Base-by-base conservation (phyloP, 2,797 vertebrate genomes). In the Orestias chungarensis region DNA sequence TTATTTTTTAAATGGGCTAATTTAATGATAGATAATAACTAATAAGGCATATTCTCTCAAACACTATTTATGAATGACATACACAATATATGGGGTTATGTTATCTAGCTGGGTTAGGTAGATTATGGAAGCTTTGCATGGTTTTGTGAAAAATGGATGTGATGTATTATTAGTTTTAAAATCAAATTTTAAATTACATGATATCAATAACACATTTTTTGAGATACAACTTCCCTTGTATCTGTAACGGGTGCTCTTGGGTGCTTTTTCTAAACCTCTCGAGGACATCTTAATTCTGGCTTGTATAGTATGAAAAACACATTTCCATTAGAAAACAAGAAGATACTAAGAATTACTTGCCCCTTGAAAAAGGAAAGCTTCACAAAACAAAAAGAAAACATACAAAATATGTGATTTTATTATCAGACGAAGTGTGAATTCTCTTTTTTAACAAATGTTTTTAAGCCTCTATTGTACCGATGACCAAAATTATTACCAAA, bases 401-500 rank as follows among this genome's bases (percentile, higher is more conserved):
- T 59, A 35, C 55, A 35, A 9, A 31, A 55, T 31, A 12, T 47
- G 7, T 38, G 20, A 23, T 23, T 54, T 54, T 54, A 2, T 59
- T 38, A 17, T 55, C 4, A 23, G 25, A 35, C 33, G 31, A n/a
- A 1, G 23, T 40, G 38, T n/a, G 31, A 35, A 38, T 57, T 3
- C 33, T 62, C 33, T 61, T 33, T 75, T 50, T 43, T 27, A 66
- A 7, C n/a, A 40, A 38, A 43, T 38, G 4, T 18, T 38, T 61
- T 23, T n/a, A n/a, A 49, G 8, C 15, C 23, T 25, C 40, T 18
- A 5, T 31, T 17, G 15, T 61, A 14, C 1, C 23, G 18, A 18
- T 43, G 3, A 12, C 20, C 20, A 27, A 18, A 64, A 77, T 79
- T 38, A 75, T 81, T 57, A 76, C 76, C 74, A 71, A 82, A 70